Percentiles rank a stretch among this genome's conserved stretches.
These are phyloP conservation scores for Andrena haemorrhoa DNA, from an alignment of 2,888 invertebrate species.

Conservation along the genomic window DNA sequence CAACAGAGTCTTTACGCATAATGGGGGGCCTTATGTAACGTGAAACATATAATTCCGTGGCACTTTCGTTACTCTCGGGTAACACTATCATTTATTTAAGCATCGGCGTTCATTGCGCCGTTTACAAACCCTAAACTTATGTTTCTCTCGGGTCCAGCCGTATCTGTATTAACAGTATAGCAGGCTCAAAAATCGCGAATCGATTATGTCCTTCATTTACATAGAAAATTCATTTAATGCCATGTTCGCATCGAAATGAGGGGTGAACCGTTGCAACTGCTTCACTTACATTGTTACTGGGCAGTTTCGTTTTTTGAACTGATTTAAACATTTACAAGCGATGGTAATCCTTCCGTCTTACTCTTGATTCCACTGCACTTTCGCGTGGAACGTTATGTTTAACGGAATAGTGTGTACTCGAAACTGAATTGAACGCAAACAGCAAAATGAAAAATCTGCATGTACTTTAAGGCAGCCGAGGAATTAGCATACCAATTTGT, in stretches of 20 bases:
- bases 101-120: slow-evolving; percentile 60
- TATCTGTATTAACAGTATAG: slow-evolving; percentile 29
- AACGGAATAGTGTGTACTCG: not conserved
- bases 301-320: too few relatives aligned
- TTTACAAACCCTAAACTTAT: slow-evolving; percentile 42
- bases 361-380: not conserved
- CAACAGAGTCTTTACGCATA: slow-evolving; percentile 66
- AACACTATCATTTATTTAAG: slow-evolving; percentile 68
- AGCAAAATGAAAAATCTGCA: not conserved
- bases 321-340: too few relatives aligned
- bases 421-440: not conserved
- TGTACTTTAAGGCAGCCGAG: slow-evolving; percentile 13
- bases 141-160: slow-evolving; percentile 13
- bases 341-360: too few relatives aligned
- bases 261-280: not conserved
- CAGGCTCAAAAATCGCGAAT: slow-evolving; percentile 13
- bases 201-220: slow-evolving; percentile 21
- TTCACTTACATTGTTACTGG: too few relatives aligned
- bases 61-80: slow-evolving; percentile 67
- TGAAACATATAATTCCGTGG: slow-evolving; percentile 69
- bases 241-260: not conserved
- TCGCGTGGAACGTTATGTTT: not conserved
- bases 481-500: slow-evolving; percentile 62
- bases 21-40: slow-evolving; percentile 70
- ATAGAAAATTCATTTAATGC: not conserved